These are phyloP conservation scores for Saccopteryx bilineata DNA, from an alignment of 2,113 vertebrate species.

Conservation along the genomic window DNA sequence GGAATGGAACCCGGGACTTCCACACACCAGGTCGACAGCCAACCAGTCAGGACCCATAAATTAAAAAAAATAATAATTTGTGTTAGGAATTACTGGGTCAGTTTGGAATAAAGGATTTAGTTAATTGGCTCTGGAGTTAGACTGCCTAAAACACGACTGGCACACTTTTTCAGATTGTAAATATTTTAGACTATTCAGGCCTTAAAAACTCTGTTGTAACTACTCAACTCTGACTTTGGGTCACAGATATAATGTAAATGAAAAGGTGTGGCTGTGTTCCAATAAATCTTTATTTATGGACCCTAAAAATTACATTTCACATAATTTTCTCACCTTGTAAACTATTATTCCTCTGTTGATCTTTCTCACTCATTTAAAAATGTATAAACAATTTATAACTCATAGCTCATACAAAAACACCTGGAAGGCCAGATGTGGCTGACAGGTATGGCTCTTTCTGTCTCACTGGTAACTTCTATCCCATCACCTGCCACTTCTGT, in stretches of 20 bases:
- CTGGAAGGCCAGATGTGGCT: background rate
- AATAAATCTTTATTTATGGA: background rate
- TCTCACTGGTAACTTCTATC: background rate
- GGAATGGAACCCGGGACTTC: no score
- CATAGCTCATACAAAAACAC: background rate
- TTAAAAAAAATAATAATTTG: background rate
- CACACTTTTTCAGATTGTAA: background rate
- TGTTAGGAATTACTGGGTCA: background rate
- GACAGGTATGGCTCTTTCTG: background rate
- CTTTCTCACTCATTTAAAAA: background rate
- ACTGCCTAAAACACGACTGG: background rate
- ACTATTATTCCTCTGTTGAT: background rate
- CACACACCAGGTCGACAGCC: no score
- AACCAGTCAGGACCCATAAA: no score
- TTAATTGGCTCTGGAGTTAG: background rate
- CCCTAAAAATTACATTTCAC: background rate
- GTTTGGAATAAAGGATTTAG: background rate
- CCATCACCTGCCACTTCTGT: background rate
- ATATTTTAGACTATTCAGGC: background rate
- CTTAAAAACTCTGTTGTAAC: background rate
- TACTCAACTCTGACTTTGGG: background rate
- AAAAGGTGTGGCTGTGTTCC: background rate
- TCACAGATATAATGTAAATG: background rate
- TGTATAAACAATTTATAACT: background rate
- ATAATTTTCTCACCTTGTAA: no score